These are phyloP conservation scores for Pteromalus puparum DNA, from an alignment of 1,140 invertebrate genomes.

Conservation along the genomic window DNA sequence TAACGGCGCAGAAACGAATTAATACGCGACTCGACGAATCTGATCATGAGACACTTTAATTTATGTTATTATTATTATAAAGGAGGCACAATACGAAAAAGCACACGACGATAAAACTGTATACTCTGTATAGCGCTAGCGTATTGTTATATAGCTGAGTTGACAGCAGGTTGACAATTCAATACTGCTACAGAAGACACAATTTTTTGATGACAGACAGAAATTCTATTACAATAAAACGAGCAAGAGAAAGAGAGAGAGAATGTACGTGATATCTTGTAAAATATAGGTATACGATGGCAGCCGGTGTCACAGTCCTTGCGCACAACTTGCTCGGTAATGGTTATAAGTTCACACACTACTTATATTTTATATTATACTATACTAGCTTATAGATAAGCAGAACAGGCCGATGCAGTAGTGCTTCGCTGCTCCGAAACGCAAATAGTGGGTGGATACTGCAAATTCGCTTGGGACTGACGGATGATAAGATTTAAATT, in stretches of 20 bases:
- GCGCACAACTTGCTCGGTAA: too few relatives aligned
- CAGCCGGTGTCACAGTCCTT: too few relatives aligned
- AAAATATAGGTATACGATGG: too few relatives aligned
- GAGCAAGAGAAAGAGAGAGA: neutral
- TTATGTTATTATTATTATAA: too few relatives aligned
- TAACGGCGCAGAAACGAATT: neutral
- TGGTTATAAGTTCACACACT: too few relatives aligned
- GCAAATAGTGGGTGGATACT: neutral
- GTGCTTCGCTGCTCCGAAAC: neutral
- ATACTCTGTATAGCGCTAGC: neutral
- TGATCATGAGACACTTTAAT: neutral
- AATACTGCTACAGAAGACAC: constrained; percentile 32
- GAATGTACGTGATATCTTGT: too few relatives aligned
- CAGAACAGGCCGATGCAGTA: too few relatives aligned
- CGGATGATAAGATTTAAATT: neutral
- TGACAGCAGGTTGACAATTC: constrained; percentile 7
- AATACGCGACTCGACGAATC: neutral
- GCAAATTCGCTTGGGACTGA: neutral
- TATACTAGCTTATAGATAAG: too few relatives aligned
- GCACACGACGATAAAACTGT: too few relatives aligned
- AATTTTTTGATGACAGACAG: constrained; percentile 7
- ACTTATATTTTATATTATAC: too few relatives aligned
- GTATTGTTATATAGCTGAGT: too few relatives aligned
- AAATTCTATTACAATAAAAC: neutral
- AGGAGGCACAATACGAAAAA: too few relatives aligned